Percentiles rank a stretch among this genome's conserved stretches.
Conservation (phyloP, 2,888 invertebrate species). For the Eurois occulta region DNA sequence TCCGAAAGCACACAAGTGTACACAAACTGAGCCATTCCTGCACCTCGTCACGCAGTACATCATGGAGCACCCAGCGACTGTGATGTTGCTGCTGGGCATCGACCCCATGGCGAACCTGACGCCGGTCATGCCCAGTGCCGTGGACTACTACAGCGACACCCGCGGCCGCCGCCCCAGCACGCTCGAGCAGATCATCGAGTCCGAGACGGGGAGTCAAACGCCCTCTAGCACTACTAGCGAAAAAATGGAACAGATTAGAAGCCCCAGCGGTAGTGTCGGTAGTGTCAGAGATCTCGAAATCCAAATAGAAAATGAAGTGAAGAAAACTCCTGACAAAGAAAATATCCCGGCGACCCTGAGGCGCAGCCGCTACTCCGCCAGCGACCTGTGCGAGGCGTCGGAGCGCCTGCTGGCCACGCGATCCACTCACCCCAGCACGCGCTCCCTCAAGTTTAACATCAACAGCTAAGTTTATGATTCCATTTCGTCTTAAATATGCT, state of each 20-base stretch:
- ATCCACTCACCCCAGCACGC: conserved; percentile 91
- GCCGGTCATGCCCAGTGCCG: conserved; percentile 83
- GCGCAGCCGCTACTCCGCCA: conserved; percentile 92
- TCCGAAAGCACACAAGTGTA: conserved; percentile 84
- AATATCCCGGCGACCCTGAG: conserved; percentile 77
- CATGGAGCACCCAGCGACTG: conserved; percentile 93
- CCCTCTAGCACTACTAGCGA: conserved; percentile 86
- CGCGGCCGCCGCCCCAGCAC: conserved; percentile 83
- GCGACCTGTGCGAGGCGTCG: conserved; percentile 92
- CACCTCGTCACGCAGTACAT: conserved; percentile 92
- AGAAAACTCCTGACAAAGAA: conserved; percentile 82
- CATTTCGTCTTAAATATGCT: conserved; percentile 80
- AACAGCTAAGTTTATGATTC: conserved; percentile 84
- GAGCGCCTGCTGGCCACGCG: conserved; percentile 90
- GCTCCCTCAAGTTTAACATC: conserved; percentile 91
- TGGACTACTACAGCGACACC: conserved; percentile 86
- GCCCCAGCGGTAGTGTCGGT: conserved; percentile 81
- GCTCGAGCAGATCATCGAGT: conserved; percentile 87
- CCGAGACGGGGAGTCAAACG: conserved; percentile 86
- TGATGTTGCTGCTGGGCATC: conserved; percentile 93
- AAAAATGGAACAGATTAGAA: conserved; percentile 77
- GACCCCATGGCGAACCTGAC: conserved; percentile 90
- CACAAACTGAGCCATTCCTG: conserved; percentile 92
- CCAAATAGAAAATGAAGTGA: conserved; percentile 77
- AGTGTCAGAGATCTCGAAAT: conserved; percentile 81